Evolutionary conservation across 1,140 invertebrate species (phyloP).

Genomic region (Rhopalosiphum maidis): DNA sequence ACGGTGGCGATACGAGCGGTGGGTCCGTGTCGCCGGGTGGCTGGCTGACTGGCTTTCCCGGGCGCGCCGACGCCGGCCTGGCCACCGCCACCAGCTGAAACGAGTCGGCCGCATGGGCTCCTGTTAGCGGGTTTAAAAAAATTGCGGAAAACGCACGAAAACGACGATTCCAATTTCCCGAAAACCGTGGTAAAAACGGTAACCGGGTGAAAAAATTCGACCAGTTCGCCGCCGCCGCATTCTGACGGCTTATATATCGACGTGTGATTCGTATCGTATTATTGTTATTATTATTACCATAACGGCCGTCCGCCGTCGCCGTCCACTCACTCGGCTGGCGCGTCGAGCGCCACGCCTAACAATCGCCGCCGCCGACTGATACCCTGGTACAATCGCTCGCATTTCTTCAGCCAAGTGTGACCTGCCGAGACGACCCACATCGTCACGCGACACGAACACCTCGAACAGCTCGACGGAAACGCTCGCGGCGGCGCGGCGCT

Average conservation of each 20-base stretch:
- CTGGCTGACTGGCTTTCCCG: slow-evolving; percentile 47
- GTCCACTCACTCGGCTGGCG: background rate
- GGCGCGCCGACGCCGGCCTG: slow-evolving; percentile 42
- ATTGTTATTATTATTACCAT: slow-evolving; percentile 7
- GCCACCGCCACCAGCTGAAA: background rate
- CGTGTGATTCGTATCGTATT: slow-evolving; percentile 9
- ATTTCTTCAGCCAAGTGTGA: slow-evolving; percentile 58
- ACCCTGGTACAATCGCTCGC: slow-evolving; percentile 58
- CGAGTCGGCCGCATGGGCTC: slow-evolving; percentile 22
- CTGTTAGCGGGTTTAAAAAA: slow-evolving; percentile 48
- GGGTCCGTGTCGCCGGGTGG: slow-evolving; percentile 15
- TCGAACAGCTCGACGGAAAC: background rate
- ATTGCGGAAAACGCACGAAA: slow-evolving; percentile 58
- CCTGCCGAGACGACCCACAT: slow-evolving; percentile 13
- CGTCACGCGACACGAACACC: background rate
- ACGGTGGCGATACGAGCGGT: background rate
- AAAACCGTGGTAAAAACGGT: slow-evolving; percentile 40
- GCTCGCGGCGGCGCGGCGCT: background rate
- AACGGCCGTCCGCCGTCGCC: background rate
- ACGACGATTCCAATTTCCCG: slow-evolving; percentile 56
- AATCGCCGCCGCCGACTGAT: slow-evolving; percentile 1
- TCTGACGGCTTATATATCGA: background rate
- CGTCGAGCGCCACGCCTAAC: background rate
- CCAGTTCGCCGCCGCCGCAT: background rate
- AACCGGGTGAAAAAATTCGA: slow-evolving; percentile 40